Evolutionary conservation across 2,797 vertebrate species (phyloP), one percentile per base, ranked within the genome.

Genomic region (Gymnoscopelus braueri): DNA sequence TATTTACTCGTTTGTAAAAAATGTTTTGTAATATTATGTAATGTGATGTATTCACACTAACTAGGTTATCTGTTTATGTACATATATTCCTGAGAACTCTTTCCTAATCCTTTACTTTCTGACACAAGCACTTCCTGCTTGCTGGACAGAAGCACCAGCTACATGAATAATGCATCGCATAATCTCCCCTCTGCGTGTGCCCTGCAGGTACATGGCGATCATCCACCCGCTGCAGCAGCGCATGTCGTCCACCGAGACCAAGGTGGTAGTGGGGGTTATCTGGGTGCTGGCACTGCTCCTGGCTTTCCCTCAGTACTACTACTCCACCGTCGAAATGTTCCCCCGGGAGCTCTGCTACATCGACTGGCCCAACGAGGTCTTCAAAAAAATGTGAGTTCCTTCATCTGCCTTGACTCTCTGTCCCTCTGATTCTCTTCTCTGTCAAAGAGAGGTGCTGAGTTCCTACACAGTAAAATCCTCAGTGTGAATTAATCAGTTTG

Each of bases 171-270:
- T n/a, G 32, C 29, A 11, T 32, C 11, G 12, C 24, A 8, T 44
- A 13, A 14, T 3, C 48, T 56, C 39, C 53, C 48, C 65, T 60
- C n/a, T 39, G 0, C n/a, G 49, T 48, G 47, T 52, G 57, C 0
- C 59, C 3, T 63, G 14, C 91, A 99, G 98, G 92, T 99, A 99
- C 89, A 93, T 98, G 96, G 97, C 97, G 69, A 99, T 99, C 87
- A 98, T 98, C 81, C 97, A 98, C 74, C 98, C 97, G 0, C 93
- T 99, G 75, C 93, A 96, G 87, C 97, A 97, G 67, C 94, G 97
- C 39, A 94, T 99, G 82, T 97, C 98, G 0, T 96, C 97, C 71
- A 93, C 93, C 0, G 95, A 96, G 92, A 99, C 97, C 77, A 97
- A 95, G 77, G 93, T 96, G 60, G 93, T 97, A 70, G 95, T 99